Evolutionary conservation across 1,140 invertebrate genomes (phyloP).

Genomic region (Agrypnia vestita): DNA sequence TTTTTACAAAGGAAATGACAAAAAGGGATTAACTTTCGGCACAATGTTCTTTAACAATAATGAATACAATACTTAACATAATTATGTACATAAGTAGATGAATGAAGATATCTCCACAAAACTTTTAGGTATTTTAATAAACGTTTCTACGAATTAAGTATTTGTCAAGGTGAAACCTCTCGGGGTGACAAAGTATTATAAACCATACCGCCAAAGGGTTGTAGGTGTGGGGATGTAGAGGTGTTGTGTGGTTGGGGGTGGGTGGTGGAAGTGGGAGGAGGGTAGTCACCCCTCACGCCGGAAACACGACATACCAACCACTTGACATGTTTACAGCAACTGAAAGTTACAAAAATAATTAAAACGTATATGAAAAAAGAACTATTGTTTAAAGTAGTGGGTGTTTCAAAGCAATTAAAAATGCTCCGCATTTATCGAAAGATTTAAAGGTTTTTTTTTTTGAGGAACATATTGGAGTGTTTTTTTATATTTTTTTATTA

Average conservation of each 20-base stretch:
- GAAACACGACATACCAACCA: constrained; percentile 51
- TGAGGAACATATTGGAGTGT: too few species aligned
- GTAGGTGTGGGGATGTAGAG: background rate
- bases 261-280: background rate
- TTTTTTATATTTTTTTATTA: too few species aligned
- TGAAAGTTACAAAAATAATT: constrained; percentile 60
- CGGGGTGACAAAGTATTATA: constrained; percentile 12
- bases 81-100: too few species aligned
- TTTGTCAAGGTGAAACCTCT: constrained; percentile 3
- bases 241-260: background rate
- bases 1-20: too few species aligned
- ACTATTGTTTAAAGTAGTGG: constrained; percentile 43
- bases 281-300: constrained; percentile 36
- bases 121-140: background rate
- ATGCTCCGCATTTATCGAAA: background rate
- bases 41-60: too few species aligned
- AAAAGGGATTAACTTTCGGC: too few species aligned
- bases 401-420: constrained; percentile 17
- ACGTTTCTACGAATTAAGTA: background rate
- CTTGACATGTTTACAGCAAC: constrained; percentile 59
- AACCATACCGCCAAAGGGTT: constrained; percentile 27
- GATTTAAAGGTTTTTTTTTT: background rate
- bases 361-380: constrained; percentile 38
- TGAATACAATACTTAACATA: too few species aligned
- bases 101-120: too few species aligned